Evolutionary conservation across 2,888 invertebrate species (phyloP).

Genomic region (Pyrgus malvae): DNA sequence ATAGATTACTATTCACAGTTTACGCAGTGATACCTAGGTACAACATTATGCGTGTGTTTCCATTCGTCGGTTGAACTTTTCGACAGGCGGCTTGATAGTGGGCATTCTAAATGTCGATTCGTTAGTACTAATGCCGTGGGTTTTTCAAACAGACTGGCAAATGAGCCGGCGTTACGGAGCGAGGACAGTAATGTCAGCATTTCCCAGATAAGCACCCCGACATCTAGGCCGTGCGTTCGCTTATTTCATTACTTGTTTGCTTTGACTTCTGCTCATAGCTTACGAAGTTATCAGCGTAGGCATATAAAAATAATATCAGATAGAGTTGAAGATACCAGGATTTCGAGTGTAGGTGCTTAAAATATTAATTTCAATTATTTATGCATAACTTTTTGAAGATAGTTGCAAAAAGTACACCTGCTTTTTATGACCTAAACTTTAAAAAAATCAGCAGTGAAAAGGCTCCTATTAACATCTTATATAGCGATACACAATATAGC

Average conservation of each 20-base stretch:
- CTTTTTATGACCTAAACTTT: too few relatives aligned
- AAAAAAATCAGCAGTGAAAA: too few relatives aligned
- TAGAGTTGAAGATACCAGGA: too few relatives aligned
- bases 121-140: constrained; percentile 51
- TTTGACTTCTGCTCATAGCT: constrained; percentile 57
- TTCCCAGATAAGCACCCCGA: constrained; percentile 72
- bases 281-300: too few relatives aligned
- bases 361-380: too few relatives aligned
- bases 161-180: constrained; percentile 61
- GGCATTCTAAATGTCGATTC: constrained; percentile 44
- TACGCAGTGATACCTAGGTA: background rate
- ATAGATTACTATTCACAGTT: background rate
- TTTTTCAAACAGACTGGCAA: constrained; percentile 70
- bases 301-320: too few relatives aligned
- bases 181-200: constrained; percentile 75
- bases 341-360: too few relatives aligned
- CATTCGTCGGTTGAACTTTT: constrained; percentile 14
- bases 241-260: constrained; percentile 75
- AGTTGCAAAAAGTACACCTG: too few relatives aligned
- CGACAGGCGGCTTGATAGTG: constrained; percentile 21
- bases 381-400: too few relatives aligned
- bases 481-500: too few relatives aligned
- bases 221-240: constrained; percentile 61
- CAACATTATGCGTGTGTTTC: background rate
- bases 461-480: too few relatives aligned